Evolutionary conservation across 1,140 invertebrate genomes (phyloP), one percentile per base, ranked within the genome.

Genomic region (Brachionus rubens): DNA sequence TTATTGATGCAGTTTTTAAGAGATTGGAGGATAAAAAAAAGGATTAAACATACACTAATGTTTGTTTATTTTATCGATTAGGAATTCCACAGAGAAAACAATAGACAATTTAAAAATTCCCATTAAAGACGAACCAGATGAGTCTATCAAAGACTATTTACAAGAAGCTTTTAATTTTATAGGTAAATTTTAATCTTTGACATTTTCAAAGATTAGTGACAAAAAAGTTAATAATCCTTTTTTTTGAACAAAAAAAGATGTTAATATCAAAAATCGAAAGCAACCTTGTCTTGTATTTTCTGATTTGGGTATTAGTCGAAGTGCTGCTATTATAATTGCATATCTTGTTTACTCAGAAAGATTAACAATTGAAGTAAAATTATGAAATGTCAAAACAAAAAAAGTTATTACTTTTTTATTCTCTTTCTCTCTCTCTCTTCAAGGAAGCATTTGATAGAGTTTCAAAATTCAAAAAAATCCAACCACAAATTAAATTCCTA

Each of bases 281-380:
- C 79, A 81, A n/a, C 70, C 80, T 33, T 77, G 79, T 0, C 75
- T 85, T 19, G 82, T 84, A 16, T 85, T 81, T 77, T 82, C 80
- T 43, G 75, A 80, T 70, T 77, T 81, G 3, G 82, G 82, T 3
- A 81, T 84, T 59, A 83, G 82, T 77, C 76, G 83, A 24, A 78
- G 78, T 78, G 81, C 79, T 7, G 80, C 81, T 4, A 70, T 84
- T 67, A 77, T 83, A 2, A 79, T 83, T n/a, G 83, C 83, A n/a
- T 82, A 82, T 76, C 76, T 84, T 26, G 83, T 84, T 78, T 79
- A 82, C 48, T 43, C 72, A 3, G 72, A 76, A 19, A 43, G 47
- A 50, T 40, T 72, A 21, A 40, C n/a, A 6, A 16, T 50, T 4
- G 16, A 72, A 40, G 68, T 72, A 72, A 54, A 16, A 36, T 56